phyloP scores from a whole-genome alignment of 1,140 invertebrate genomes.

The Diuraphis noxia region DNA sequence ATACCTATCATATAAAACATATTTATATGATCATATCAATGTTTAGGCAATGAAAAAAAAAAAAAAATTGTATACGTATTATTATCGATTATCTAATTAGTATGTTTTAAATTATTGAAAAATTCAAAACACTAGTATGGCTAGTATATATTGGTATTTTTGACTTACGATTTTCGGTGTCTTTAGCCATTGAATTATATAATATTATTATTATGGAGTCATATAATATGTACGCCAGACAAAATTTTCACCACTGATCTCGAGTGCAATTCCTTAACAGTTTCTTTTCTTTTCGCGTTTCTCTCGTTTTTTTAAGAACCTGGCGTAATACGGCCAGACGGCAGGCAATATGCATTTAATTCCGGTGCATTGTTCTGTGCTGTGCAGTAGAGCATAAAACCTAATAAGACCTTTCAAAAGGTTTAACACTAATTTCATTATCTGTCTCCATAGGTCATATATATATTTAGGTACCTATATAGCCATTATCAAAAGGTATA shows the following conservation, averaged over 20 bases:
- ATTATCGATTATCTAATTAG: neutral
- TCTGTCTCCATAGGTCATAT: neutral
- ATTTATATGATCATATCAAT: too few relatives aligned
- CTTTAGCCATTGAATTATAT: neutral
- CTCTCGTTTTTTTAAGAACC: neutral
- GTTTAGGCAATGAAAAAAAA: too few relatives aligned
- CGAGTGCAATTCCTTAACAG: neutral
- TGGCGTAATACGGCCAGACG: neutral
- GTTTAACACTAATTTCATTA: slow-evolving; percentile 10
- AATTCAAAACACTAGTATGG: neutral
- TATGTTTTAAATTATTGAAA: neutral
- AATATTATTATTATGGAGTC: neutral
- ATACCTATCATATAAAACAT: too few relatives aligned
- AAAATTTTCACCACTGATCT: neutral
- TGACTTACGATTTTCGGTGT: neutral
- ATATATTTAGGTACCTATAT: neutral
- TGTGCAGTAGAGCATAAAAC: neutral
- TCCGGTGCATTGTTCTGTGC: neutral
- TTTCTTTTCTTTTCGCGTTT: neutral
- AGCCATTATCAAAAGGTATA: neutral
- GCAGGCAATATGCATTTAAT: neutral
- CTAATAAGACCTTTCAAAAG: slow-evolving; percentile 9
- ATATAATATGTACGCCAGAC: neutral
- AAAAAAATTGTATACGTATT: neutral
- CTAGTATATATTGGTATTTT: neutral